phyloP scores from a whole-genome alignment of 2,113 vertebrate species.

The Stigmatopora nigra region DNA sequence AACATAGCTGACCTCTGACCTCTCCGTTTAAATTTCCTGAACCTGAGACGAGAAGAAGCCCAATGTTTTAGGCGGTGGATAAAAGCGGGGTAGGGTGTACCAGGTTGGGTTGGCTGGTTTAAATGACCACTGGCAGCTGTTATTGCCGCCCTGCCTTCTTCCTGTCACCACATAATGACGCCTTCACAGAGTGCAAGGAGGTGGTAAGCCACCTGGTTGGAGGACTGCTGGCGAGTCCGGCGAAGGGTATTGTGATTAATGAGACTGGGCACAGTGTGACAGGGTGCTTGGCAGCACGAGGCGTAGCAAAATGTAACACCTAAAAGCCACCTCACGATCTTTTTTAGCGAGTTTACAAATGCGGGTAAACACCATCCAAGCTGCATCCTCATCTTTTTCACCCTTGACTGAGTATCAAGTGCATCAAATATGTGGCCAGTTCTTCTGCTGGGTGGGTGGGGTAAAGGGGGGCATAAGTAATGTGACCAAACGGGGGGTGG shows the following conservation, averaged over 20 bases:
- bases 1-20: conserved; percentile 65
- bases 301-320: conserved; percentile 39
- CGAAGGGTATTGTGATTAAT: conserved; percentile 62
- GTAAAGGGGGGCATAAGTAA: conserved; percentile 20
- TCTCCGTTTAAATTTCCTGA: conserved; percentile 64
- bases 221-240: conserved; percentile 55
- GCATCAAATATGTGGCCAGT: conserved; percentile 33
- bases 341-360: conserved; percentile 3
- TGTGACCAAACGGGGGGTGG: conserved; percentile 45
- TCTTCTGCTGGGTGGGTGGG: conserved; percentile 15
- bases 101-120: conserved; percentile 12
- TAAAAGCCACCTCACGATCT: conserved; percentile 5
- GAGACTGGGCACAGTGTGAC: conserved; percentile 50
- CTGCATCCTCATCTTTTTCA: conserved; percentile 28
- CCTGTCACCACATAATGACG: conserved; percentile 39
- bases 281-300: conserved; percentile 45
- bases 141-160: conserved; percentile 33
- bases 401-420: conserved; percentile 51
- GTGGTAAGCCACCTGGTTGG: conserved; percentile 57
- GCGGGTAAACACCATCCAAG: not conserved
- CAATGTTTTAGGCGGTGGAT: conserved; percentile 25
- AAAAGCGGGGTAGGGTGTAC: conserved; percentile 7
- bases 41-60: conserved; percentile 41
- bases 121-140: conserved; percentile 58
- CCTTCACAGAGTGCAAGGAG: conserved; percentile 38